A percentile compares a stretch with the other conserved stretches of the same genome.
Conservation (phyloP, 2,797 vertebrate genomes). For the Tokudaia tokunoshimensis region DNA sequence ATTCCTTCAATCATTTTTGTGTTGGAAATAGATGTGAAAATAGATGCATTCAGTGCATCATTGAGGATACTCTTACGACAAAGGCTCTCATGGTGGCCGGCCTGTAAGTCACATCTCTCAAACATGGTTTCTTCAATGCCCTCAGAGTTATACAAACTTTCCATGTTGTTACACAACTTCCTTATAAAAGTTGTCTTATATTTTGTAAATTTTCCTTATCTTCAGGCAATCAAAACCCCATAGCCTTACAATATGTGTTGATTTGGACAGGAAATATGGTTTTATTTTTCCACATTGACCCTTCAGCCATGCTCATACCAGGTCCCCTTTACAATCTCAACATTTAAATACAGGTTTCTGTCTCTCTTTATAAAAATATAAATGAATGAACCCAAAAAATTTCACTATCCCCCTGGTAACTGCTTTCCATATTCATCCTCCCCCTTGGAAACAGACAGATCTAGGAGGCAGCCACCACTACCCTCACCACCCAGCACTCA, state of each 20-base stretch:
- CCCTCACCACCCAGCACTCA: neutral
- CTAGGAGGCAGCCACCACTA: neutral
- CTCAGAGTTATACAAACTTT: neutral
- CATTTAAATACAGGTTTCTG: neutral
- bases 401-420: no score
- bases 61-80: neutral
- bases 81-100: neutral
- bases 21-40: neutral
- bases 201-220: neutral
- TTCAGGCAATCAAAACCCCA: neutral
- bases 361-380: neutral
- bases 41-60: neutral
- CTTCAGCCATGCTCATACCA: neutral
- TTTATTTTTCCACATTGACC: neutral
- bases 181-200: neutral
- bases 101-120: neutral
- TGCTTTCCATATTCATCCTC: neutral
- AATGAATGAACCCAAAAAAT: no score
- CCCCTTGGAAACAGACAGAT: no score
- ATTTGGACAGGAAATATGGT: neutral
- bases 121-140: neutral
- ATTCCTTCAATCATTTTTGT: accelerated
- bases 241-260: accelerated
- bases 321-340: neutral
- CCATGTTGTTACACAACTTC: neutral